Conservation (phyloP, 1,140 invertebrate species). For the Hylyphantes graminicola region DNA sequence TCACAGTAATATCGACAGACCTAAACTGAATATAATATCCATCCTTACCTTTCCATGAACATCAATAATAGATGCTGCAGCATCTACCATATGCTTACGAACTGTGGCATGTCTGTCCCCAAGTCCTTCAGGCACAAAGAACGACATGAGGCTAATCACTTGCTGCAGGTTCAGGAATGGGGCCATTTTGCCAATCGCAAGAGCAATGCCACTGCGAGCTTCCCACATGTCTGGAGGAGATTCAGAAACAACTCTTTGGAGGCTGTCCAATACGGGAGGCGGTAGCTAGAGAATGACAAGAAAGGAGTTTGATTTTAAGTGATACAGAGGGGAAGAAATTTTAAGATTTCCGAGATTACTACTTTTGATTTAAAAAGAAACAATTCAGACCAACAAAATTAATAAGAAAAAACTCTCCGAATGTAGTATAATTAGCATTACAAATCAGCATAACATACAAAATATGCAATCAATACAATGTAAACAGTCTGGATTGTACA, state of each 20-base stretch:
- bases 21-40: neutral
- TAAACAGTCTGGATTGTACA: too few relatives aligned
- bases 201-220: conserved; percentile 85
- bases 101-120: conserved; percentile 87
- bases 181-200: conserved; percentile 81
- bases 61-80: conserved; percentile 91
- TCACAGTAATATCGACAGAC: too few relatives aligned
- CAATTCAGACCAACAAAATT: too few relatives aligned
- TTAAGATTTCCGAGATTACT: too few relatives aligned
- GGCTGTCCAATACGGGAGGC: conserved; percentile 87
- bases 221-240: conserved; percentile 84
- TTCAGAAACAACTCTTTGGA: conserved; percentile 88
- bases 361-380: too few relatives aligned
- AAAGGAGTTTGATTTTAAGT: too few relatives aligned
- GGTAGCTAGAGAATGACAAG: conserved; percentile 74
- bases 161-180: conserved; percentile 76
- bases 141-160: conserved; percentile 77
- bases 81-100: conserved; percentile 89
- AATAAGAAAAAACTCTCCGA: too few relatives aligned
- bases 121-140: conserved; percentile 87
- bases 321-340: too few relatives aligned
- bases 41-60: conserved; percentile 76
- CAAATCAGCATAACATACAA: too few relatives aligned
- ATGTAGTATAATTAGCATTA: too few relatives aligned
- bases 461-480: too few relatives aligned